Evolutionary conservation across 1,140 invertebrate species (phyloP).

Genomic region (Bombus balteatus): DNA sequence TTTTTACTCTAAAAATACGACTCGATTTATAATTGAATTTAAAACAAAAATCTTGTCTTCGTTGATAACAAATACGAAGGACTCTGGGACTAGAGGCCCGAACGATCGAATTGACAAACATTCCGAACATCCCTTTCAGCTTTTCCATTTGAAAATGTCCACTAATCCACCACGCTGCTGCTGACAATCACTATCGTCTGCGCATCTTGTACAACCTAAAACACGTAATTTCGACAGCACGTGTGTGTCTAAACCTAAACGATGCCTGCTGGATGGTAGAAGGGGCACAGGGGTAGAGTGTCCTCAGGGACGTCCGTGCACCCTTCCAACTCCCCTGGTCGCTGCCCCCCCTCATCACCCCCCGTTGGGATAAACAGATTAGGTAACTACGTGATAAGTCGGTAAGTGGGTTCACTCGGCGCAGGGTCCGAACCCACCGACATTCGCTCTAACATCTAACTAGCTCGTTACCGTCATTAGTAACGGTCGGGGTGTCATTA

Average conservation of each 20-base stretch:
- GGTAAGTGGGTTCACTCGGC: constrained; percentile 82
- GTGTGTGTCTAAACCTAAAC: constrained; percentile 30
- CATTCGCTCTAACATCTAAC: constrained; percentile 81
- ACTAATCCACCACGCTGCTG: too few relatives aligned
- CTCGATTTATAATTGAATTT: neutral
- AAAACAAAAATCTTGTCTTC: too few relatives aligned
- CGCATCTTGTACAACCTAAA: neutral
- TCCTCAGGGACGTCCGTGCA: constrained; percentile 77
- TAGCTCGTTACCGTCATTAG: constrained; percentile 83
- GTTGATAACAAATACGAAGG: neutral
- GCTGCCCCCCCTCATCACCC: constrained; percentile 48
- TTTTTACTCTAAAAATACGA: neutral
- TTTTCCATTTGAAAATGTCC: neutral
- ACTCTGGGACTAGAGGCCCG: neutral
- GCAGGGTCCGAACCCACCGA: constrained; percentile 76
- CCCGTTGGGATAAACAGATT: constrained; percentile 83
- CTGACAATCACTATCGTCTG: neutral
- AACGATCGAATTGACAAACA: neutral
- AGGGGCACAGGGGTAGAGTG: constrained; percentile 38
- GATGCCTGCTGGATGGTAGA: constrained; percentile 66
- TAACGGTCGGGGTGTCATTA: constrained; percentile 82
- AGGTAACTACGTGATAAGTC: constrained; percentile 84
- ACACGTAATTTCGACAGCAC: constrained; percentile 18
- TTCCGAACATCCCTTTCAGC: too few relatives aligned
- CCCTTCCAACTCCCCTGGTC: constrained; percentile 70